Evolutionary conservation across 2,888 invertebrate genomes (phyloP), one percentile per base, ranked within the genome.

Genomic region (Lucinisca nassula): DNA sequence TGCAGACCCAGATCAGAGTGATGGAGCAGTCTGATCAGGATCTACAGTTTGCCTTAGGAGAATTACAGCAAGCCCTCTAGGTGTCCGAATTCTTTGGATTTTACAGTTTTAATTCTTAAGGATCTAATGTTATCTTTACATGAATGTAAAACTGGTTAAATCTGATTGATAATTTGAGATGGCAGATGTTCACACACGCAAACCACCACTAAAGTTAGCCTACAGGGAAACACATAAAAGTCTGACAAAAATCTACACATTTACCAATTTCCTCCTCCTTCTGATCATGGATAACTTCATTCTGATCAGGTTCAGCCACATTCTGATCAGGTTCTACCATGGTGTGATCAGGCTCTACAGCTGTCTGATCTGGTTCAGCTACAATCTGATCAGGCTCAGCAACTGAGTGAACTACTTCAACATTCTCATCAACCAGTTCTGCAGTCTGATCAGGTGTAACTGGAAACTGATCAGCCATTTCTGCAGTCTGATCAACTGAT

Each of bases 181-280:
- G n/a, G n/a, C 40, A 40, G 14, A 6, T 27, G 35, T 35, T 67
- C 35, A 67, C 35, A 35, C 67, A 67, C 32, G 67, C 67, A 67
- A 32, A 35, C 21, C 67, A 67, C 67, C 67, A 67, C 67, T 67
- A 67, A 32, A 32, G 67, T 67, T 67, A 67, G 67, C 67, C 67
- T 67, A 67, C 35, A 35, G 27, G 30, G 8, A 67, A 35, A 35
- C 45, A 67, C 67, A 67, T 35, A 67, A 30, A 67, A 45, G 30
- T 67, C 24, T 35, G 67, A 67, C 67, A 67, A 30, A 67, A n/a
- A n/a, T 32, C 67, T 67, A 67, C 67, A 67, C 32, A 67, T 35
- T 67, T 67, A 67, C 67, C 67, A 67, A 67, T 67, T 67, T 67
- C 67, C 21, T 67, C 67, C 17, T 67, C 67, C 21, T 67, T 67